phyloP scores from a whole-genome alignment of 2,797 vertebrate genomes.

The Peromyscus nudipes region DNA sequence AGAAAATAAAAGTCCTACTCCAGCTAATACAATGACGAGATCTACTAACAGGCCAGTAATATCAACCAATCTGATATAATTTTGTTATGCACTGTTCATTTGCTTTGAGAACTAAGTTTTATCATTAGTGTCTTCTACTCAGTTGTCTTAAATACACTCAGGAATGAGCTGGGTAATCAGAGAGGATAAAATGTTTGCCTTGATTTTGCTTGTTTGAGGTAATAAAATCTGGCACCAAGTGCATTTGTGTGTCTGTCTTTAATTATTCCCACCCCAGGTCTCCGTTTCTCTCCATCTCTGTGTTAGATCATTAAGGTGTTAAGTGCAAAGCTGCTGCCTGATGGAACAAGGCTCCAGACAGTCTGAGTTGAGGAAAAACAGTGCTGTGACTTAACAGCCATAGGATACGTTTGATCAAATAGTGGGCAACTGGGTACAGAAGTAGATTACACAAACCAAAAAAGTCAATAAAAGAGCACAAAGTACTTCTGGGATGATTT shows the following conservation, averaged over 20 bases:
- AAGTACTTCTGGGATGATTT: conserved; percentile 34
- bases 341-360: conserved; percentile 90
- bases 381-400: conserved; percentile 80
- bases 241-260: conserved; percentile 88
- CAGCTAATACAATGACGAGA: background rate
- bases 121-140: conserved; percentile 76
- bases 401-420: conserved; percentile 88
- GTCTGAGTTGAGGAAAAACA: conserved; percentile 89
- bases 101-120: conserved; percentile 29
- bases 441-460: conserved; percentile 52
- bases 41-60: background rate
- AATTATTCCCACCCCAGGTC: conserved; percentile 87
- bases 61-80: background rate
- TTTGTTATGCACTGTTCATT: background rate
- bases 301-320: conserved; percentile 90
- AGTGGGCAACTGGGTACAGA: conserved; percentile 76
- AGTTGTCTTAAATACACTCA: conserved; percentile 82
- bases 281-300: conserved; percentile 81
- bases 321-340: conserved; percentile 87
- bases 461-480: conserved; percentile 45
- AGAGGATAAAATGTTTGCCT: conserved; percentile 88
- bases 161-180: conserved; percentile 84
- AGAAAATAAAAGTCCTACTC: background rate
- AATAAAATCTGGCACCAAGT: conserved; percentile 90
- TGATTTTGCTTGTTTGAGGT: conserved; percentile 89